phyloP scores from a whole-genome alignment of 2,888 invertebrate genomes.

The Allophyes oxyacanthae region DNA sequence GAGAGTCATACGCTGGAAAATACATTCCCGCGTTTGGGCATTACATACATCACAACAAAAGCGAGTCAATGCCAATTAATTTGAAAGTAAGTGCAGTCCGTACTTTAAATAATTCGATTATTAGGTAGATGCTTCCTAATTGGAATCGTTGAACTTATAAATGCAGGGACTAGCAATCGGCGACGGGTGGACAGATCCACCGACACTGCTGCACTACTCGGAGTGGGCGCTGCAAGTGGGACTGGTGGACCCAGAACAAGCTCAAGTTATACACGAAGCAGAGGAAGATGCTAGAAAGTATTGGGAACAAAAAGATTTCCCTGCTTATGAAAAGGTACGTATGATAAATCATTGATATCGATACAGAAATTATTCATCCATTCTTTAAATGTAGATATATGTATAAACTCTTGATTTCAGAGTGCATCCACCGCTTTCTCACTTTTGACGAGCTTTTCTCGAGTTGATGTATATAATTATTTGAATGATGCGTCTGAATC shows the following conservation, averaged over 20 bases:
- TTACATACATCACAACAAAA: slow-evolving; percentile 49
- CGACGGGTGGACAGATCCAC: slow-evolving; percentile 48
- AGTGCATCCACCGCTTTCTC: accelerated
- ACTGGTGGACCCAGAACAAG: slow-evolving; percentile 30
- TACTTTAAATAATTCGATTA: slow-evolving; percentile 1
- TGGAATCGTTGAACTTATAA: not conserved
- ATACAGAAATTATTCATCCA: too few relatives aligned
- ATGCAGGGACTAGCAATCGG: slow-evolving; percentile 51
- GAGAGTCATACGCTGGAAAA: slow-evolving; percentile 88
- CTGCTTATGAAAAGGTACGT: not conserved
- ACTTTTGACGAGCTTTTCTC: accelerated
- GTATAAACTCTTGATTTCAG: not conserved
- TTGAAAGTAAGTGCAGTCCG: slow-evolving; percentile 28
- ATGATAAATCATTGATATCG: too few relatives aligned
- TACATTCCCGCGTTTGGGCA: slow-evolving; percentile 81
- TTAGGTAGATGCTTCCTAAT: too few relatives aligned
- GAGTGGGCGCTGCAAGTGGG: slow-evolving; percentile 41
- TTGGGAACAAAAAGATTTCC: slow-evolving; percentile 26
- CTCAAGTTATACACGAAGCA: slow-evolving; percentile 12
- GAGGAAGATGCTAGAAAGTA: slow-evolving; percentile 30
- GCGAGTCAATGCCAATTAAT: slow-evolving; percentile 56
- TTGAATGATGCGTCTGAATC: not conserved
- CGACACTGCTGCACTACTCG: slow-evolving; percentile 45
- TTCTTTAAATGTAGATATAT: too few relatives aligned
- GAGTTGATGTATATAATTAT: not conserved